Conservation (phyloP, 2,888 invertebrate genomes). For the Auanema freiburgensis region DNA sequence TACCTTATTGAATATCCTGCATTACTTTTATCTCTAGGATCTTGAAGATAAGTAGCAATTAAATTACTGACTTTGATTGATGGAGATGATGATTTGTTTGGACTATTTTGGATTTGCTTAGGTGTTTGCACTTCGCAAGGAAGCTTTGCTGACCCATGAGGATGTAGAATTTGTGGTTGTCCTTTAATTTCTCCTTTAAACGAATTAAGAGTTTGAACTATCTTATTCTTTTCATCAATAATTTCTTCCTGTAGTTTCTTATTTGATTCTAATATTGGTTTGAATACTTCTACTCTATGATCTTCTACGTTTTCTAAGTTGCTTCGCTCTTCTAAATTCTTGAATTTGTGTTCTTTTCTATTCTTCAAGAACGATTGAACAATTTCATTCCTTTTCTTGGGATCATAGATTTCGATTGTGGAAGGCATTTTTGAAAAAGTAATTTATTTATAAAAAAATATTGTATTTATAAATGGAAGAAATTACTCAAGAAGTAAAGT, state of each 20-base stretch:
- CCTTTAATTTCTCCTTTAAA: no score
- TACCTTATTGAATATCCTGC: no score
- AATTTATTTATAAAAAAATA: slow-evolving; percentile 19
- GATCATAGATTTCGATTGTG: slow-evolving; percentile 13
- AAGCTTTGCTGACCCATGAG: slow-evolving; percentile 14
- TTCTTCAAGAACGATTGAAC: slow-evolving; percentile 7
- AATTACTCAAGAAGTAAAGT: slow-evolving; percentile 22
- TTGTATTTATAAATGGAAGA: slow-evolving; percentile 26
- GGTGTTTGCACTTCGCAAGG: slow-evolving; percentile 11
- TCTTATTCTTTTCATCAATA: slow-evolving; percentile 46
- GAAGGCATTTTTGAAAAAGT: slow-evolving; percentile 15
- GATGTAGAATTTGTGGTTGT: no score
- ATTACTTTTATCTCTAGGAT: no score
- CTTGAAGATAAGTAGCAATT: slow-evolving; percentile 42
- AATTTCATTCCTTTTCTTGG: slow-evolving; percentile 13
- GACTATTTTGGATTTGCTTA: slow-evolving; percentile 21
- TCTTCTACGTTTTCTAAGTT: slow-evolving; percentile 40
- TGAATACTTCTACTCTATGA: slow-evolving; percentile 41
- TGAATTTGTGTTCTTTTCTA: slow-evolving; percentile 13
- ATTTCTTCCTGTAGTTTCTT: slow-evolving; percentile 44
- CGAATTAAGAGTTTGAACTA: no score
- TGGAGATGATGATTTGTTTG: slow-evolving; percentile 5
- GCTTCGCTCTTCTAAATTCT: slow-evolving; percentile 9
- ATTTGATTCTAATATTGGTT: slow-evolving; percentile 47
- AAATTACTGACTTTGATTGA: slow-evolving; percentile 26